These are phyloP conservation scores for Drusus annulatus DNA, from an alignment of 1,140 invertebrate species.

Conservation along the genomic window DNA sequence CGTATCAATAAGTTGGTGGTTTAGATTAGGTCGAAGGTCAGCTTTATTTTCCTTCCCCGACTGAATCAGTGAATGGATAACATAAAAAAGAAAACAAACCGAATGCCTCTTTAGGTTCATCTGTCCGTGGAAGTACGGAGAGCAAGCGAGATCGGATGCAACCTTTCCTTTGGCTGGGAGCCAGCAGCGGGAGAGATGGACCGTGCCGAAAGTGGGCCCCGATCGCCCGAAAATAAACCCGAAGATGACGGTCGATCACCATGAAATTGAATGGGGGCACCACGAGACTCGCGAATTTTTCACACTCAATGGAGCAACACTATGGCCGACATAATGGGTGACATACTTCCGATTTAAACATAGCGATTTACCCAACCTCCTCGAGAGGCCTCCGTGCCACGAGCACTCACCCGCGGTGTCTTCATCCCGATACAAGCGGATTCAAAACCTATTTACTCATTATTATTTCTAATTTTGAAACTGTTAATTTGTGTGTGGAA, in stretches of 20 bases:
- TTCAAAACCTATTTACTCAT: too few species aligned
- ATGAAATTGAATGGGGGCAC: conserved; percentile 11
- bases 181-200: neutral
- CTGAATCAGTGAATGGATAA: too few species aligned
- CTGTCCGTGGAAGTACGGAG: neutral
- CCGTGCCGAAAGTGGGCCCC: conserved; percentile 10
- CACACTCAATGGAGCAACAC: conserved; percentile 21
- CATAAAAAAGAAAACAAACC: too few species aligned
- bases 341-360: conserved; percentile 4
- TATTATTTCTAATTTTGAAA: too few species aligned
- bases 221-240: conserved; percentile 24
- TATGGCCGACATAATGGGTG: conserved; percentile 4
- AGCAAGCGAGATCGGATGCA: neutral
- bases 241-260: conserved; percentile 37
- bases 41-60: too few species aligned
- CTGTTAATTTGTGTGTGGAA: too few species aligned
- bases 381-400: neutral
- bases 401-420: too few species aligned
- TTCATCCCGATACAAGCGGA: too few species aligned
- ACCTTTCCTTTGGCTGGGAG: neutral
- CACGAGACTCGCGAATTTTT: conserved; percentile 20
- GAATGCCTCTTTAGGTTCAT: too few species aligned
- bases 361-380: neutral
- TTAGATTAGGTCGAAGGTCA: too few species aligned
- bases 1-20: too few species aligned